Conservation (phyloP, 2,888 invertebrate genomes). For the Stenchaetothrips biformis region DNA sequence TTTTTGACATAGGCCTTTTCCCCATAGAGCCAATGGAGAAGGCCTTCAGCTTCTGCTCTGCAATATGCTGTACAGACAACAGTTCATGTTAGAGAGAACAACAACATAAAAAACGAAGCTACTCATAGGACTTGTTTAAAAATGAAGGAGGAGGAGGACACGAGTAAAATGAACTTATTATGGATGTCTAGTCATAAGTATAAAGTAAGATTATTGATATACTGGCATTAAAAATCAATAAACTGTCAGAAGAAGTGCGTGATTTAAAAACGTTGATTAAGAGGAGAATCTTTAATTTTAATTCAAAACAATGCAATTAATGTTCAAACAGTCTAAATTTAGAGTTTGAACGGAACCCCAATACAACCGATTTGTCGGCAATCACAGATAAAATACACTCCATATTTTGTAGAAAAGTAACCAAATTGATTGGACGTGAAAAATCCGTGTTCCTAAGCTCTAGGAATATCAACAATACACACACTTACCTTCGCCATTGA, state of each 20-base stretch:
- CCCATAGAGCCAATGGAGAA: constrained; percentile 70
- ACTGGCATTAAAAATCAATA: background rate
- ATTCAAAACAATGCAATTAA: background rate
- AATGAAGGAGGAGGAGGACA: background rate
- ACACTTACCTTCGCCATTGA: constrained; percentile 2
- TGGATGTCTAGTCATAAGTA: background rate
- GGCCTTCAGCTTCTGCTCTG: constrained; percentile 71
- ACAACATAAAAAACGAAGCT: constrained; percentile 45
- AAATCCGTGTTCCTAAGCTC: background rate
- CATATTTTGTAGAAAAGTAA: background rate
- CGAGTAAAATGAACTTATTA: background rate
- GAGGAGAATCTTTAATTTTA: background rate
- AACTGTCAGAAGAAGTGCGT: too few species aligned
- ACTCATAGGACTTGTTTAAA: too few species aligned
- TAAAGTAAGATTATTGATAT: background rate
- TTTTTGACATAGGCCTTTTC: constrained; percentile 69
- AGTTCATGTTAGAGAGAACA: constrained; percentile 40
- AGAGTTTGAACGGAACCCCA: background rate
- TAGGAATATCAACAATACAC: background rate
- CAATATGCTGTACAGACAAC: constrained; percentile 48
- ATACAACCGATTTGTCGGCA: background rate
- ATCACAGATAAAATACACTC: background rate
- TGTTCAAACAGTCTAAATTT: background rate
- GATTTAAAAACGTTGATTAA: too few species aligned
- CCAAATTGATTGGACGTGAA: background rate